phyloP scores from a whole-genome alignment of 2,797 vertebrate species.

The Pseudochirops cupreus region DNA sequence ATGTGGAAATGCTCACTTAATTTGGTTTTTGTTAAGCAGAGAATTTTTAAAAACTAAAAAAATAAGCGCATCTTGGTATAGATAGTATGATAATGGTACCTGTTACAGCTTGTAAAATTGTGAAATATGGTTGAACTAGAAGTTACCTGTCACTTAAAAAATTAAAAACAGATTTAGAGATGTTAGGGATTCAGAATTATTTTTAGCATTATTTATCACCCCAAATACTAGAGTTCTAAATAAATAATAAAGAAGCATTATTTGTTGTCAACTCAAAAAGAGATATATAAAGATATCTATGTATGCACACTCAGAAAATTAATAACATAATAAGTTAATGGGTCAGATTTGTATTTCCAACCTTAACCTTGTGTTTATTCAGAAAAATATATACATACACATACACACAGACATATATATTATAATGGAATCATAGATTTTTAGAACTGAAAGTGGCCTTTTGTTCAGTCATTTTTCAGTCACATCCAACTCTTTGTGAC shows the following conservation, averaged over 20 bases:
- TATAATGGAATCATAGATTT: background rate
- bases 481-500: background rate
- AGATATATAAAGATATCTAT: background rate
- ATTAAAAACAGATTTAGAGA: background rate
- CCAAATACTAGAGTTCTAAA: background rate
- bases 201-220: background rate
- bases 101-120: background rate
- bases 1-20: background rate
- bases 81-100: background rate
- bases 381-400: background rate
- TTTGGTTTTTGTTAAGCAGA: background rate
- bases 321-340: background rate
- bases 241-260: background rate
- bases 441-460: background rate
- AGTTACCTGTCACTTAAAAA: background rate
- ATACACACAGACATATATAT: too few relatives aligned
- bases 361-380: background rate
- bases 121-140: background rate
- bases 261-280: background rate
- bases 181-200: background rate
- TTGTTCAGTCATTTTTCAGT: background rate
- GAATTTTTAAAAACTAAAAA: background rate
- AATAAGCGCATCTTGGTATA: background rate
- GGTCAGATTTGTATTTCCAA: background rate
- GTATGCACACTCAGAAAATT: background rate